Percentiles rank a stretch among this genome's conserved stretches.
phyloP scores from a whole-genome alignment of 2,888 invertebrate genomes.

The Platynereis dumerilii region DNA sequence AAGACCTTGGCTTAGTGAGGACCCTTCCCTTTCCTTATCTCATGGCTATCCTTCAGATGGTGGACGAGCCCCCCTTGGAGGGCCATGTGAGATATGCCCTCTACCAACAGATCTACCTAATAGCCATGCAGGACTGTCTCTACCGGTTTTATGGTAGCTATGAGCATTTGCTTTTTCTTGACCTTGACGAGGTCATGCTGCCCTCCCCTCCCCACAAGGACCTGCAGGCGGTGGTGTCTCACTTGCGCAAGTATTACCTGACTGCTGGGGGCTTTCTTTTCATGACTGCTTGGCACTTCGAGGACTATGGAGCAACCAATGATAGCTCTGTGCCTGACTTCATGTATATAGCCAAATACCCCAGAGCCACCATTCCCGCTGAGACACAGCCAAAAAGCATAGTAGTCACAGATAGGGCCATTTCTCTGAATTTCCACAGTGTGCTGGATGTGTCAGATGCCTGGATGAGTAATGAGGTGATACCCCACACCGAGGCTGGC shows the following conservation, averaged over 20 bases:
- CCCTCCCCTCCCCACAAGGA: slow-evolving; percentile 10
- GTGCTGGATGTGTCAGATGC: slow-evolving; percentile 8
- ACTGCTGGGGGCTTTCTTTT: slow-evolving; percentile 20
- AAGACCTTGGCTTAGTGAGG: slow-evolving; percentile 24
- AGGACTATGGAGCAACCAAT: slow-evolving; percentile 18
- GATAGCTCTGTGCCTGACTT: slow-evolving; percentile 3
- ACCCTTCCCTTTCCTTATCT: slow-evolving; percentile 27
- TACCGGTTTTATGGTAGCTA: slow-evolving; percentile 22
- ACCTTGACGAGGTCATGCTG: slow-evolving; percentile 26
- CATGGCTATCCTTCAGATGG: slow-evolving; percentile 16
- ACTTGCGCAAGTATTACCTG: background rate
- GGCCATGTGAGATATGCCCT: slow-evolving; percentile 28
- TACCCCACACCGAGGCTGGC: slow-evolving; percentile 19
- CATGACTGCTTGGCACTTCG: slow-evolving; percentile 32
- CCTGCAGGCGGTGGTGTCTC: background rate
- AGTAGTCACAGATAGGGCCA: slow-evolving; percentile 17
- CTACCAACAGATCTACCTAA: slow-evolving; percentile 32
- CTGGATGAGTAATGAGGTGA: background rate
- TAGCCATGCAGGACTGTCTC: slow-evolving; percentile 31
- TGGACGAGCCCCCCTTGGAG: slow-evolving; percentile 10
- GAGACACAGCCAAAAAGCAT: slow-evolving; percentile 30
- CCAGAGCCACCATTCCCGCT: slow-evolving; percentile 16
- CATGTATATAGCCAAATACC: slow-evolving; percentile 23
- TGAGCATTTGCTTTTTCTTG: slow-evolving; percentile 20
- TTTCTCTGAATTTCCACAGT: slow-evolving; percentile 23